Evolutionary conservation across 2,113 vertebrate species (phyloP), one percentile per base, ranked within the genome.

Genomic region (Labrus mixtus): DNA sequence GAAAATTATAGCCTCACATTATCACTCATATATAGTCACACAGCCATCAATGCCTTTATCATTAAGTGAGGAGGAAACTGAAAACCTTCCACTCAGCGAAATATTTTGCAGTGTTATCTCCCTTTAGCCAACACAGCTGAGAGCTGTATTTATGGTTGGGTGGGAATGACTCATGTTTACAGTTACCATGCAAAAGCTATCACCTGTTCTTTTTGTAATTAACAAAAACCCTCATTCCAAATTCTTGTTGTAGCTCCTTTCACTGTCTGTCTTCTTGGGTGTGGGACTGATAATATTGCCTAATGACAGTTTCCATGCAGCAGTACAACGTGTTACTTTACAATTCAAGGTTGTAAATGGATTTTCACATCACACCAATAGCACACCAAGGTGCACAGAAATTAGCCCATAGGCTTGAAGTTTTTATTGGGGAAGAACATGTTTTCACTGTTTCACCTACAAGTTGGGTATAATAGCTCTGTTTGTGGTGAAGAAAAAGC

Each of bases 151-250:
- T 74, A 83, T 84, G 57, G 54, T 53, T 50, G 61, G 25, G 41
- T 77, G 69, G 81, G 43, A 81, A 76, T 81, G 19, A 78, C 79
- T 71, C 51, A 63, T 61, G 67, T 68, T 58, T 66, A 17, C 25
- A 60, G 46, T 84, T 82, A 68, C 76, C 67, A 78, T 79, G 71
- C 51, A 66, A 75, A 78, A 78, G 60, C 61, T 73, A 78, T 80
- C 78, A 76, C 68, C 36, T 77, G 53, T 58, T 54, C n/a, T 63
- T 82, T 67, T 73, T n/a, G 33, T 82, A 78, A 91, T 83, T 81
- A 86, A 84, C 87, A 48, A 81, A 76, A 63, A 65, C 53, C 36
- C 50, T 43, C 59, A 46, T 67, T 79, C 75, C 50, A 72, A 57
- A 83, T 78, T 76, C 36, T 56, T 75, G 58, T 64, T 65, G 60